phyloP scores from a whole-genome alignment of 1,140 invertebrate species.

The Pristionchus pacificus region DNA sequence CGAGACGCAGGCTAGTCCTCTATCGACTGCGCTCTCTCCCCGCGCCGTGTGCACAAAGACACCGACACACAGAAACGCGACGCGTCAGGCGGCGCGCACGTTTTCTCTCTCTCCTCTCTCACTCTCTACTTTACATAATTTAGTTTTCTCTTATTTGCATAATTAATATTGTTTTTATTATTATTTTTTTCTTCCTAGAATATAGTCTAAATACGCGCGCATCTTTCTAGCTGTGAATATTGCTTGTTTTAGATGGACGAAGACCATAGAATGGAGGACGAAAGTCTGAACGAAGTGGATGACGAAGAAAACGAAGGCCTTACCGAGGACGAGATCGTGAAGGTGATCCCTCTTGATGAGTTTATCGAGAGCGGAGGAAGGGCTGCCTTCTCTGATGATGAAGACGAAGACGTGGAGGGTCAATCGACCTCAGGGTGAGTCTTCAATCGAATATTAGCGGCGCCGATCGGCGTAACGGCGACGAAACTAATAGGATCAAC shows the following conservation, averaged over 20 bases:
- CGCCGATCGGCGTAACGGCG: no score
- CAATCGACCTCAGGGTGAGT: neutral
- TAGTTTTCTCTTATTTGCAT: no score
- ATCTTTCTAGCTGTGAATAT: no score
- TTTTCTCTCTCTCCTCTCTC: neutral
- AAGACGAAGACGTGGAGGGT: conserved; percentile 19
- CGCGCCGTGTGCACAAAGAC: neutral
- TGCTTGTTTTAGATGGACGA: neutral
- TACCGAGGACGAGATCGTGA: conserved; percentile 19
- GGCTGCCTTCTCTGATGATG: conserved; percentile 11
- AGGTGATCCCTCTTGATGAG: conserved; percentile 11
- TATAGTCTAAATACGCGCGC: no score
- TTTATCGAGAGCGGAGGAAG: neutral
- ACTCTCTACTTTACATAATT: neutral
- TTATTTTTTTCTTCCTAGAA: no score
- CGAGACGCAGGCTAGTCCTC: neutral
- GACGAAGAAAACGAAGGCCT: conserved; percentile 8
- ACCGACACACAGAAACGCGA: conserved; percentile 2
- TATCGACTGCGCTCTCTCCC: neutral
- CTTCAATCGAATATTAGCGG: no score
- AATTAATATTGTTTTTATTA: no score
- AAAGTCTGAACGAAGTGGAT: conserved; percentile 1
- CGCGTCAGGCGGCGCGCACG: no score
- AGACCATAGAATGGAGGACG: conserved; percentile 16
- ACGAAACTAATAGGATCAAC: no score